Base-by-base conservation (phyloP, 2,113 vertebrate genomes). In the Myotis yumanensis region DNA sequence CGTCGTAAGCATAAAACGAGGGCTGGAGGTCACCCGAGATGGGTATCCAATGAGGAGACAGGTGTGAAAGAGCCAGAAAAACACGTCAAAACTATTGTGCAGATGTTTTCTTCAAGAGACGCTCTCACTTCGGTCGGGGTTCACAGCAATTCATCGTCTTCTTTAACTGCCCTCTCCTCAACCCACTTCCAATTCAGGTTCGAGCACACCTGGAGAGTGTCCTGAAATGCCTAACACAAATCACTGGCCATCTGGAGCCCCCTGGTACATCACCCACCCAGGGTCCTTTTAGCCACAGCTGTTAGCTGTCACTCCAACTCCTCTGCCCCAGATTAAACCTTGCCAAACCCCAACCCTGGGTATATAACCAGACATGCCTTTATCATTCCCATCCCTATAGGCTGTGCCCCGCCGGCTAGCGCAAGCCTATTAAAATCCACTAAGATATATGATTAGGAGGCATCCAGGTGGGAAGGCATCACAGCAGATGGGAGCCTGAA, bases 351-450 rank as follows among this genome's bases (percentile, higher is more conserved):
- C 32, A 86, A 85, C 11, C 17, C 66, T 11, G 22, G 30, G 18
- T 62, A 46, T n/a, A 37, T 72, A 93, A 46, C 52, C 2, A 12
- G 57, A 92, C 96, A 46, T 52, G 40, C 69, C 54, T 68, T 68
- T 43, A 64, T 28, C 20, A 37, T 57, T 40, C 80, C 77, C 64
- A 84, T 22, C 57, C 76, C 84, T 28, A 30, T 1, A 14, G 1
- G 22, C 76, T 37, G 10, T 4, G 28, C 40, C 57, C 81, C 25
- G 32, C n/a, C 37, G 43, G 72, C 40, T 40, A 80, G 14, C 7
- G 46, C 43, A 11, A 22, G 54, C 40, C 20, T 23, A 75, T 18
- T 52, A n/a, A 77, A 72, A 16, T 12, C 43, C 23, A 68, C 54
- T 14, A 69, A 57, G 30, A 73, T 11, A 9, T 10, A 76, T 23